phyloP scores from a whole-genome alignment of 2,888 invertebrate genomes.

The Listrodromus nycthemerus region DNA sequence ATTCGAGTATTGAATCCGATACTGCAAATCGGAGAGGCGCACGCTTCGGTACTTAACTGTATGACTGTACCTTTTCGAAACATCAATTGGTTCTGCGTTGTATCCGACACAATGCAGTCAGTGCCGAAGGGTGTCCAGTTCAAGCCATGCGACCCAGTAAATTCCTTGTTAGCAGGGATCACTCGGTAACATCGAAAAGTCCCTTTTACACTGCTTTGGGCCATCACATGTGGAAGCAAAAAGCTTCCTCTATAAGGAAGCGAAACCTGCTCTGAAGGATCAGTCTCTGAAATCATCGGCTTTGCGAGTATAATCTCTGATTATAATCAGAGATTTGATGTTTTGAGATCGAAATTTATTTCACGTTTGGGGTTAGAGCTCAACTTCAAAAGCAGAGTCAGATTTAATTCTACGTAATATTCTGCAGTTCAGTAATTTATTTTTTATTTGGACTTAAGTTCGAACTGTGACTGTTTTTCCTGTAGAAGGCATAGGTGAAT shows the following conservation, averaged over 20 bases:
- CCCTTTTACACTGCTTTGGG: neutral
- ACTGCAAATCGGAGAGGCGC: conserved; percentile 24
- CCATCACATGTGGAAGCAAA: neutral
- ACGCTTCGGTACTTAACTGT: conserved; percentile 44
- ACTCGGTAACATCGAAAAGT: neutral
- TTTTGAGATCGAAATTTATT: too few species aligned
- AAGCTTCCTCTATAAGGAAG: neutral
- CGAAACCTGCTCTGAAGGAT: neutral
- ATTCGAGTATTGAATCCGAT: conserved; percentile 56
- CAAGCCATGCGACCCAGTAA: neutral
- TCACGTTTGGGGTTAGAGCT: too few species aligned
- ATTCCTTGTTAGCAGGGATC: neutral
- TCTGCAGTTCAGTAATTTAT: too few species aligned
- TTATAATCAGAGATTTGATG: too few species aligned
- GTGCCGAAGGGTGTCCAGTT: neutral
- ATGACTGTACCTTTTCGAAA: conserved; percentile 1
- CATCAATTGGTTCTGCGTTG: conserved; percentile 42
- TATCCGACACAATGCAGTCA: neutral
- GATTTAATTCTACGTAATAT: too few species aligned
- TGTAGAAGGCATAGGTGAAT: too few species aligned
- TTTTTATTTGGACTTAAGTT: too few species aligned
- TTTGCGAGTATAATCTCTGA: too few species aligned
- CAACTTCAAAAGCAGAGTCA: too few species aligned
- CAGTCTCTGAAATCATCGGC: too few species aligned
- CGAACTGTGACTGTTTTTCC: too few species aligned